Evolutionary conservation across 1,140 invertebrate species (phyloP), one percentile per base, ranked within the genome.

Genomic region (Panonychus citri): DNA sequence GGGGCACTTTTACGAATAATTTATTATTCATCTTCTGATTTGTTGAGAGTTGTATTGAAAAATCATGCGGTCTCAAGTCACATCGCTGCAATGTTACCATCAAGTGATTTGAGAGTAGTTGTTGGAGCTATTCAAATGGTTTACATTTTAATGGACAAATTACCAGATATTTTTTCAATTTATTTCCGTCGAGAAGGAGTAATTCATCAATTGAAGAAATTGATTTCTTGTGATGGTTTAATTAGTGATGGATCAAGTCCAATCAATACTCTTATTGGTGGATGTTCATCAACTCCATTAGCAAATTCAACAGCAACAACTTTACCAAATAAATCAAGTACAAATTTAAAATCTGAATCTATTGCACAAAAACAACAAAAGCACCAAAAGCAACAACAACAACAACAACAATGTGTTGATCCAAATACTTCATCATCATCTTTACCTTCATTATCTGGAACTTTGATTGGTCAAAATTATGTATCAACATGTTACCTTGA

Each of bases 121-220:
- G 90, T 96, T 50, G 87, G 87, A 54, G 89, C 89, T n/a, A 70
- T 96, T 42, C 91, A 97, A 72, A 85, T 97, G 78, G 85, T 87
- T 19, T 85, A 90, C 68, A 88, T 96, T 61, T 70, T 97, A 19
- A 94, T 97, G 86, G 82, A 88, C 67, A 89, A 93, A 64, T 69
- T 96, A 58, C 87, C 90, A 3, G 82, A 94, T 62, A 80, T 93
- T 28, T 96, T 96, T 75, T 82, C 81, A 46, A 79, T 88, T 42
- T 90, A 91, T 72, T 97, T 96, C 67, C 78, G 87, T 39, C 78
- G 90, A 59, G 90, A 97, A 73, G 91, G 87, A 57, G 89, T 93
- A 10, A 77, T 91, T 68, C 85, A 93, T 71, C 87, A 93, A 73
- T 79, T 88, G 43, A 77, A 81, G 61, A 79, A 81, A 65, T 71